A percentile compares a stretch with the other conserved stretches of the same genome.
phyloP scores from a whole-genome alignment of 2,797 vertebrate genomes.

The Melanotaenia pygmaea region DNA sequence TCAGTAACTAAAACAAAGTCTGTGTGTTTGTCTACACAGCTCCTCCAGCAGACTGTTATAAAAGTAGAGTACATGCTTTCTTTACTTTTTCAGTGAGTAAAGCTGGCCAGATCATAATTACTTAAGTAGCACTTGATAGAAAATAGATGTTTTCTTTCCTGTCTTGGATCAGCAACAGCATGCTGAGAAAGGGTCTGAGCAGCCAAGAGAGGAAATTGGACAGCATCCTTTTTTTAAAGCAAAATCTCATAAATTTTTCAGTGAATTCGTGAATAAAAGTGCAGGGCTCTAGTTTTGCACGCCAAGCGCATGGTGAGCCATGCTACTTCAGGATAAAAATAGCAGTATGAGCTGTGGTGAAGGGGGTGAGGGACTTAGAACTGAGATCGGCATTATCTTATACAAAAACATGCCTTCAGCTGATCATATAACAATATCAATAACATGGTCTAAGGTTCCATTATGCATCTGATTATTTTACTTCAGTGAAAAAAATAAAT shows the following conservation, averaged over 20 bases:
- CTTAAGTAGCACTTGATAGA: slow-evolving; percentile 1
- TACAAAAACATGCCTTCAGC: slow-evolving; percentile 45
- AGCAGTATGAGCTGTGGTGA: slow-evolving; percentile 63
- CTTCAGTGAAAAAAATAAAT: not conserved
- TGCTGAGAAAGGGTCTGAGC: slow-evolving; percentile 26
- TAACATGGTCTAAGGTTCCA: not conserved
- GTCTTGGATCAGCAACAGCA: slow-evolving; percentile 19
- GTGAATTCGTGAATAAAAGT: slow-evolving; percentile 76
- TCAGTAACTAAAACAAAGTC: slow-evolving; percentile 47
- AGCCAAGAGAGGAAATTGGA: slow-evolving; percentile 46
- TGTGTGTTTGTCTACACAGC: slow-evolving; percentile 29
- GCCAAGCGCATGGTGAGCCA: slow-evolving; percentile 61
- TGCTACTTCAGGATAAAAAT: slow-evolving; percentile 79
- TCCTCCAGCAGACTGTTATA: slow-evolving; percentile 37
- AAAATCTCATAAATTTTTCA: slow-evolving; percentile 83
- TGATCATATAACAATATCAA: slow-evolving; percentile 13
- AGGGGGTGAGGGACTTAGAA: slow-evolving; percentile 49
- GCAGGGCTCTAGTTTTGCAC: slow-evolving; percentile 69
- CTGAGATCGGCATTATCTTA: slow-evolving; percentile 53
- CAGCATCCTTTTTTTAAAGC: slow-evolving; percentile 51
- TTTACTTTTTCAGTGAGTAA: slow-evolving; percentile 34
- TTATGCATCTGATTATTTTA: not conserved
- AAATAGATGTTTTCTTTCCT: slow-evolving; percentile 1
- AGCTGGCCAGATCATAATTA: slow-evolving; percentile 12
- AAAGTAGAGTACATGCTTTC: slow-evolving; percentile 43